These are phyloP conservation scores for Brevimyrus niger DNA, from an alignment of 2,113 vertebrate species.

Conservation along the genomic window DNA sequence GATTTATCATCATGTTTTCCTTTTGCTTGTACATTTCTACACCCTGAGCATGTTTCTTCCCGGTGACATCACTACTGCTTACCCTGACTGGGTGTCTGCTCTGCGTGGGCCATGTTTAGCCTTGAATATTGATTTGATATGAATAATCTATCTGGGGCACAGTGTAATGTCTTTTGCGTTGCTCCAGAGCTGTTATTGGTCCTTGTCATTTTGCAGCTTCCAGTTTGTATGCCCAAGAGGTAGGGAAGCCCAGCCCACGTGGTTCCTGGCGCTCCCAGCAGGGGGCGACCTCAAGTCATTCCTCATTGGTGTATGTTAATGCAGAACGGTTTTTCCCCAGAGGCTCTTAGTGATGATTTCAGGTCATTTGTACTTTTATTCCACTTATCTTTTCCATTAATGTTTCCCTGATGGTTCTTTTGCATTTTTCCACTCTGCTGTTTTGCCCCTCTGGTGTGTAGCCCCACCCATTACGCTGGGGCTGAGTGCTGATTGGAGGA, in stretches of 20 bases:
- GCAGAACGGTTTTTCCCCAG: constrained; percentile 23
- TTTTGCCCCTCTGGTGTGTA: not conserved
- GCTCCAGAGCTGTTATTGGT: constrained; percentile 37
- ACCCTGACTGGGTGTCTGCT: not conserved
- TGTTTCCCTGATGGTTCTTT: not conserved
- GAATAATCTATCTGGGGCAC: not conserved
- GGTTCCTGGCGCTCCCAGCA: constrained; percentile 23
- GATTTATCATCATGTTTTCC: constrained; percentile 2
- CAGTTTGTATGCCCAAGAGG: constrained; percentile 32
- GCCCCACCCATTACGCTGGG: not conserved
- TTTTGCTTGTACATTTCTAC: not conserved
- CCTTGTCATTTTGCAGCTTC: constrained; percentile 49
- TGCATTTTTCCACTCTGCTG: not conserved
- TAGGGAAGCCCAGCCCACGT: not conserved
- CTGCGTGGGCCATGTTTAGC: not conserved
- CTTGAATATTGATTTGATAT: not conserved
- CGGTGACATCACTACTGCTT: not conserved
- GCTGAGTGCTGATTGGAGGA: not conserved
- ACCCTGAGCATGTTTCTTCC: not conserved
- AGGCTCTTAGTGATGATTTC: not conserved
- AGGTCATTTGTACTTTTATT: not conserved
- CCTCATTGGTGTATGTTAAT: constrained; percentile 68
- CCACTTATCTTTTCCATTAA: not conserved
- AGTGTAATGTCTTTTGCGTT: not conserved
- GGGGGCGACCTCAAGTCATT: constrained; percentile 56